phyloP scores from a whole-genome alignment of 2,888 invertebrate genomes.

The Parnassius glacialis region DNA sequence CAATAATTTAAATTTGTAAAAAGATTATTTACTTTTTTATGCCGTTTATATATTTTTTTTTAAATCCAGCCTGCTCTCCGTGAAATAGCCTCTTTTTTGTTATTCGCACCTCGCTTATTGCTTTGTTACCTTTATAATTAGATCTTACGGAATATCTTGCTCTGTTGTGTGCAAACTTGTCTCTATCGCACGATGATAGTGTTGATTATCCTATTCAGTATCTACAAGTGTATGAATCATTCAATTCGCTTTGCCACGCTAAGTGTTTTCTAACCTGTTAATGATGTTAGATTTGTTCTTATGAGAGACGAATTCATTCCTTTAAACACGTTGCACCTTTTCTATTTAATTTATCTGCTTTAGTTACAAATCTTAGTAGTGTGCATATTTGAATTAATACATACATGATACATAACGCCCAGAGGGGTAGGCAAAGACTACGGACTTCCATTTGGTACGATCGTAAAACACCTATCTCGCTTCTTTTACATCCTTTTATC shows the following conservation, averaged over 20 bases:
- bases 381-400: too few relatives aligned
- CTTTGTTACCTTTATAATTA: slow-evolving; percentile 20
- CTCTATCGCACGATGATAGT: background rate
- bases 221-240: slow-evolving; percentile 15
- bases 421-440: too few relatives aligned
- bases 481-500: too few relatives aligned
- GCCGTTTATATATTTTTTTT: too few relatives aligned
- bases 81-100: background rate
- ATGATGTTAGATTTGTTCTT: background rate
- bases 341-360: too few relatives aligned
- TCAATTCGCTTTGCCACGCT: background rate
- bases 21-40: too few relatives aligned
- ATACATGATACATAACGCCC: too few relatives aligned
- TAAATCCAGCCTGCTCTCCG: background rate
- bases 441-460: too few relatives aligned
- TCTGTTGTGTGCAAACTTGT: slow-evolving; percentile 10
- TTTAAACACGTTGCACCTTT: background rate
- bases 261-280: background rate
- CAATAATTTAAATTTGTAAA: too few relatives aligned
- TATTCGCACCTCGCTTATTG: background rate
- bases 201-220: slow-evolving; percentile 9
- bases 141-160: background rate
- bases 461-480: too few relatives aligned
- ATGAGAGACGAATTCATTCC: background rate
- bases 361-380: too few relatives aligned